Base-by-base conservation (phyloP, 53 echinoderm and acorn worm genomes). In the Glandiceps talaboti region DNA sequence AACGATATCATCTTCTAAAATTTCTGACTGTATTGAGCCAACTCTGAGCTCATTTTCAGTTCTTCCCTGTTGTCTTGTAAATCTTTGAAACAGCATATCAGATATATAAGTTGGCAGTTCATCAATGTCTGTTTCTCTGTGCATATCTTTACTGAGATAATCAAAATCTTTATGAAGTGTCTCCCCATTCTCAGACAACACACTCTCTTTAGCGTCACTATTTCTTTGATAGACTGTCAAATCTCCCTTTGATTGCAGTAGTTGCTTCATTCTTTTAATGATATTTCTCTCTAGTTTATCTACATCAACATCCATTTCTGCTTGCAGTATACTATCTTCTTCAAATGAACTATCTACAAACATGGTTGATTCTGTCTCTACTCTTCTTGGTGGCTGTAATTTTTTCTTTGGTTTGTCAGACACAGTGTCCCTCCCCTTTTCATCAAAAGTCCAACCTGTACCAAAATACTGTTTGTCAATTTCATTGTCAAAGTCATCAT, bases 1-100 rank as follows among this genome's bases (percentile, higher is more conserved):
- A 0, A 82, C 82, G 27, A 93, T 84, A 73, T 83, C 86, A 14
- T 85, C 84, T 74, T 93, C 93, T 28, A 92, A 82, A 64, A 88
- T 87, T 12, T 81, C 82, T 0, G 85, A 32, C 28, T 83, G 31
- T 31, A 78, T 32, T 26, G 31, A 31, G 1, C 31, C 79, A 31
- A 45, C 6, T 45, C 6, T 45, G 6, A 75, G 27, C 1, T 75
- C 29, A 75, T 27, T 10, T 75, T 28, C 76, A 75, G 6, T 26
- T 75, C 26, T 28, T 75, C 1, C 76, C 12, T 27, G 29, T 75
- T 75, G 1, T 28, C 29, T 75, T 1, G 27, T 6, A 75, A 75
- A 75, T n/a, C 10, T 10, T n/a, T n/a, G 6, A 75, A n/a, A 1
- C 27, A 75, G 26, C 27, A n/a, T 26, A 75, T 27, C 10, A 75